Evolutionary conservation across 2,797 vertebrate genomes (phyloP).

Genomic region (Tapirus indicus): DNA sequence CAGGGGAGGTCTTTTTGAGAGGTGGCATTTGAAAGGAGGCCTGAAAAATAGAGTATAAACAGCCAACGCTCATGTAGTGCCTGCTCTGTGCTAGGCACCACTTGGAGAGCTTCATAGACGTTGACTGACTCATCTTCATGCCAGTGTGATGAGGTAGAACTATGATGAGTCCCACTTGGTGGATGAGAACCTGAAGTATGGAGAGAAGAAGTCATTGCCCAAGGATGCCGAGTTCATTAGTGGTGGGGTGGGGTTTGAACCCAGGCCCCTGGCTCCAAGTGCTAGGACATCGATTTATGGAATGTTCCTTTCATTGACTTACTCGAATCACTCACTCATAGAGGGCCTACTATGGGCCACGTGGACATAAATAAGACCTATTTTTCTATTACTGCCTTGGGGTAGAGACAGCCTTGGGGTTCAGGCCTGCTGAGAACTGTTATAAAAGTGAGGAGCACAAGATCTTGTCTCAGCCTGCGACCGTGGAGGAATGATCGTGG

Average conservation of each 20-base stretch:
- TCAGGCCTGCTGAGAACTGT: background rate
- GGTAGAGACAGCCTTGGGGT: background rate
- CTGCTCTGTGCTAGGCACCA: background rate
- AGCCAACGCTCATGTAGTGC: background rate
- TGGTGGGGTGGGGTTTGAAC: background rate
- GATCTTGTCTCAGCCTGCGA: background rate
- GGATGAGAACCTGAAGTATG: background rate
- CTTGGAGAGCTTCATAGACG: background rate
- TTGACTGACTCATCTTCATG: background rate
- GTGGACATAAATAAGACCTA: background rate
- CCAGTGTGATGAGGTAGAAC: background rate
- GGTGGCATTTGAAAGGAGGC: background rate
- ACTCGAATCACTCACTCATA: background rate
- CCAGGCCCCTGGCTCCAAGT: background rate
- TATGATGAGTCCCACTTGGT: background rate
- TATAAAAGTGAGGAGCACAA: background rate
- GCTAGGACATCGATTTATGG: background rate
- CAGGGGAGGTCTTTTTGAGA: background rate
- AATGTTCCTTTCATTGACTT: background rate
- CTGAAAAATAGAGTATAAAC: background rate
- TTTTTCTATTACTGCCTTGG: background rate
- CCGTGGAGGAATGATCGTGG: background rate
- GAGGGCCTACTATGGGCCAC: background rate
- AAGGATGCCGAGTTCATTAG: background rate
- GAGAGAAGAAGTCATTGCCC: background rate